Evolutionary conservation across 2,113 vertebrate species (phyloP).

Genomic region (Gallinago undulata): DNA sequence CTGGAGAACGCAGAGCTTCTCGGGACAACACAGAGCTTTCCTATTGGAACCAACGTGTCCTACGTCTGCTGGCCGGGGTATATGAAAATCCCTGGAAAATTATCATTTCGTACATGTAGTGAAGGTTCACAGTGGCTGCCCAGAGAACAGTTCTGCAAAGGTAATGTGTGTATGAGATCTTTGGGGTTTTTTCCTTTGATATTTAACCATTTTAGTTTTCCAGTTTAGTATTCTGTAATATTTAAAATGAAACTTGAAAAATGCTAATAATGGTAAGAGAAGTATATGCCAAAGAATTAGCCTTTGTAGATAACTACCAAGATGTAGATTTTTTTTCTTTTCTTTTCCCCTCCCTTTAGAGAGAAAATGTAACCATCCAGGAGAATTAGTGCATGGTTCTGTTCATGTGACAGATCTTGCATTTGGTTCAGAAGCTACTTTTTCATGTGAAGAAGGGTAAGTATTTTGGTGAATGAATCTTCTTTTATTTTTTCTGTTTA

Average conservation of each 20-base stretch:
- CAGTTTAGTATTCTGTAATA: neutral
- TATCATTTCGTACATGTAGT: fast-evolving
- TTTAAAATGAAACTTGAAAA: neutral
- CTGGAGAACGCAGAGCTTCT: neutral
- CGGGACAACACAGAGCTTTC: fast-evolving
- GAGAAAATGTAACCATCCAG: neutral
- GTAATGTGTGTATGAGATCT: neutral
- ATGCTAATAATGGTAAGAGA: fast-evolving
- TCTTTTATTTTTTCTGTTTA: neutral
- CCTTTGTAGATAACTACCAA: neutral
- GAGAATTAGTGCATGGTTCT: neutral
- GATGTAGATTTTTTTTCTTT: neutral
- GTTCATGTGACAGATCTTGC: fast-evolving
- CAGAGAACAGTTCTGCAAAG: neutral
- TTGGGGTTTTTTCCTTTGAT: neutral
- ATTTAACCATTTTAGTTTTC: fast-evolving
- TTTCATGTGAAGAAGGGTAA: slow-evolving; percentile 66
- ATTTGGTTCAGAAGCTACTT: slow-evolving; percentile 11
- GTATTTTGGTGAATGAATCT: neutral
- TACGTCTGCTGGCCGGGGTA: neutral
- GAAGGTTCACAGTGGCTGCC: neutral
- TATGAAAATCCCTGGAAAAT: fast-evolving
- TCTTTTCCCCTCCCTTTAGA: neutral
- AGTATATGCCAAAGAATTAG: fast-evolving
- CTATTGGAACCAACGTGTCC: fast-evolving